Conservation (phyloP, 2,113 vertebrate species). For the Pimephales promelas region DNA sequence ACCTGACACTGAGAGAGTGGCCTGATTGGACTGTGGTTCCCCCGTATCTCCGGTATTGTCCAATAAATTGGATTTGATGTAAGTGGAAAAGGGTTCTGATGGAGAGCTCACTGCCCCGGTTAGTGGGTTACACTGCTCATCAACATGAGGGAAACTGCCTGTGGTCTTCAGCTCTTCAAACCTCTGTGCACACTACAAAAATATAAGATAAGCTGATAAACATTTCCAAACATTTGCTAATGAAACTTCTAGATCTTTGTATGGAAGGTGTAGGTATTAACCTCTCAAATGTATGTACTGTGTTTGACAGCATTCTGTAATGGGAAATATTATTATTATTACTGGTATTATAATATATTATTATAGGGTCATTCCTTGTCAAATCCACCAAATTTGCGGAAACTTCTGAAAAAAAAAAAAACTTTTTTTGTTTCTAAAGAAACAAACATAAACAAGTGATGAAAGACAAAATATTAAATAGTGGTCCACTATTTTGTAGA, state of each 20-base stretch:
- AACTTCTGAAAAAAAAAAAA: no score
- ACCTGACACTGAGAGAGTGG: constrained; percentile 82
- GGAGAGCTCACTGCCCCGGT: constrained; percentile 77
- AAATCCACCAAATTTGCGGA: no score
- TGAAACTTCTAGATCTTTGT: not conserved
- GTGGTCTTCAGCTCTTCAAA: constrained; percentile 93
- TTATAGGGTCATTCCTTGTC: no score
- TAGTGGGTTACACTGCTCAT: constrained; percentile 85
- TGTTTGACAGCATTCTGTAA: not conserved
- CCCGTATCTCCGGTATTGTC: constrained; percentile 74
- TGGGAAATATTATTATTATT: not conserved
- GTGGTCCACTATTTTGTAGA: no score
- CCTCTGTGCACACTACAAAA: constrained; percentile 86
- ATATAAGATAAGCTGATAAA: constrained; percentile 41
- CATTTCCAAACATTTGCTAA: not conserved
- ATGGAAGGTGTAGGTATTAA: not conserved
- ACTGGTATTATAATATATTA: not conserved
- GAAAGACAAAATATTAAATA: no score
- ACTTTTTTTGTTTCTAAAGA: no score
- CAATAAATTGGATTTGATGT: constrained; percentile 83
- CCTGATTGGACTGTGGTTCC: constrained; percentile 75
- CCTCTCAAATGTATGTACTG: not conserved
- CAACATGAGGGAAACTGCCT: constrained; percentile 83
- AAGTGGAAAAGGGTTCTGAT: constrained; percentile 80
- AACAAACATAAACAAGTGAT: no score